Conservation (phyloP, 1,140 invertebrate genomes). For the Diorhabda elongata region DNA sequence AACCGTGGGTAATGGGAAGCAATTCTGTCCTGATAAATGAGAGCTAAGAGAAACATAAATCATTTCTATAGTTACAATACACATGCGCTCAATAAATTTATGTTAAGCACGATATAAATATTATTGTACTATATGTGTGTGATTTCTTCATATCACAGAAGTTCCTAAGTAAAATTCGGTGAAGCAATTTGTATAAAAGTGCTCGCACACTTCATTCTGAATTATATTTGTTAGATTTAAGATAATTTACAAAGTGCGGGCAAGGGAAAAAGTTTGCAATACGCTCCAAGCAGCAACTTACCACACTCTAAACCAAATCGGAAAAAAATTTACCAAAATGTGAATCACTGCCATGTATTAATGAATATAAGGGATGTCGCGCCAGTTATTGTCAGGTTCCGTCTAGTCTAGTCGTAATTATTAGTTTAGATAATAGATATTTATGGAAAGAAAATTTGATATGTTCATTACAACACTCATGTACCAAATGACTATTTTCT, state of each 20-base stretch:
- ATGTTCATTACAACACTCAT: too few species aligned
- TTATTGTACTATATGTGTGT: too few species aligned
- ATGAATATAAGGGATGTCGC: background rate
- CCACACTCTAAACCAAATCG: constrained; percentile 20
- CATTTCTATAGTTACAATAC: too few species aligned
- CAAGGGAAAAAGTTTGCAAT: constrained; percentile 47
- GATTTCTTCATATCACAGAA: constrained; percentile 5
- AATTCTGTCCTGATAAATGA: too few species aligned
- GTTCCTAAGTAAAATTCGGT: constrained; percentile 7
- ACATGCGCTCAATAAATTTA: too few species aligned
- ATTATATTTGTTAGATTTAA: constrained; percentile 8
- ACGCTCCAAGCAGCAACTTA: constrained; percentile 46
- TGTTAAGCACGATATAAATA: too few species aligned
- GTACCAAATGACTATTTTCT: too few species aligned
- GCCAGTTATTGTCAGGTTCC: constrained; percentile 9
- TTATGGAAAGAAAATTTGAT: background rate
- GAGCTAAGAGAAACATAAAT: too few species aligned
- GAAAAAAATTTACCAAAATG: background rate
- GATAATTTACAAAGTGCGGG: constrained; percentile 37
- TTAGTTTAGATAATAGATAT: constrained; percentile 3
- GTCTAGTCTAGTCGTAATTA: constrained; percentile 10
- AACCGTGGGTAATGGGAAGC: too few species aligned
- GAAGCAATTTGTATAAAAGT: constrained; percentile 11
- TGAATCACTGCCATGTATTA: constrained; percentile 6
- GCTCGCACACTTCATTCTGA: constrained; percentile 11